Evolutionary conservation across 2,797 vertebrate genomes (phyloP), one percentile per base, ranked within the genome.

Genomic region (Gephyroberyx darwinii): DNA sequence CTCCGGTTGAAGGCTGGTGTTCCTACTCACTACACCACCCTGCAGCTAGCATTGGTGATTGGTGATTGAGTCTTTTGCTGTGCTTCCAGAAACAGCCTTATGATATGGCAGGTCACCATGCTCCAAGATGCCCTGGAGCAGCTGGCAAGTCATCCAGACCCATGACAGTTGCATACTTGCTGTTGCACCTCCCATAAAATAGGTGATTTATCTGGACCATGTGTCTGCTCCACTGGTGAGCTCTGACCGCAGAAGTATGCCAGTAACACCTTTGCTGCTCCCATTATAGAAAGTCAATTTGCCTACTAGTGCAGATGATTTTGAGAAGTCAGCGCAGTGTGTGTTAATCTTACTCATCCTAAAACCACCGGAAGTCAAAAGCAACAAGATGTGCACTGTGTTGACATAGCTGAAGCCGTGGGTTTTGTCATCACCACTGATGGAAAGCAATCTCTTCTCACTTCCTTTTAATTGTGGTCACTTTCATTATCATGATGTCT

Each of bases 191-290:
- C 67, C 74, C 84, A 88, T 84, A 89, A 88, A 87, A 68, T 65
- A 66, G 72, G 65, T 88, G 89, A 92, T 92, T 91, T 91, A 91
- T 91, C 71, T 74, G 69, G 67, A 87, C 71, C 81, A 86, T 85
- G 85, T 90, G 90, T 65, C 77, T 22, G 75, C 76, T 79, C 70
- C 56, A 74, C 70, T 76, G 74, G 68, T 69, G 88, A 72, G 81
- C 72, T 81, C 78, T 89, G 89, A 90, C 88, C 80, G 65, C 5
- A 0, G 56, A 85, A 84, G 85, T 72, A 91, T 89, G 84, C 75
- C 75, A 76, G 63, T 47, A 31, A 87, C 73, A 86, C 78, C 80
- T 86, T 81, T 68, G 26, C 80, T 58, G 69, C 66, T 74, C 82
- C 71, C 48, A 4, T 86, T 81, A 87, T 86, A 90, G 80, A 86